Conservation (phyloP, 2,797 vertebrate species). For the Bucorvus abyssinicus region DNA sequence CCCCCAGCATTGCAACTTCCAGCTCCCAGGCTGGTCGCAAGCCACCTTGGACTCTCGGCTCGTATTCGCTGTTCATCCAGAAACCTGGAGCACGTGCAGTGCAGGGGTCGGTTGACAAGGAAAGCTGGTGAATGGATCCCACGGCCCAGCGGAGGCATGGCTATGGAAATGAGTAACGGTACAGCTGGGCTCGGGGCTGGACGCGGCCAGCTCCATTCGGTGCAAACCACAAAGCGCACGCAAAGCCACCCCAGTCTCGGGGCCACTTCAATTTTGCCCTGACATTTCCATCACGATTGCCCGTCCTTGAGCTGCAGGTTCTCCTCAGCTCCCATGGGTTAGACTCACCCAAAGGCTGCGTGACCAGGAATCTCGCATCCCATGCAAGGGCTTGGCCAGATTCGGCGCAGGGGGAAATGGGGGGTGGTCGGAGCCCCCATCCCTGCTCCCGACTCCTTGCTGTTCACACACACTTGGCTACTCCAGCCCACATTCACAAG, state of each 20-base stretch:
- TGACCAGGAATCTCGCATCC: background rate
- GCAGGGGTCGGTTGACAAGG: background rate
- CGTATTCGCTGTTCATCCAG: background rate
- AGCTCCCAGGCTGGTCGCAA: background rate
- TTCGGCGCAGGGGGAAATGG: fast-evolving
- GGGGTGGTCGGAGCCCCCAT: background rate
- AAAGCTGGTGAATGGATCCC: background rate
- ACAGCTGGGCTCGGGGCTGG: slow-evolving; percentile 8
- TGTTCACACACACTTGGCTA: background rate
- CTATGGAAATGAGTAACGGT: slow-evolving; percentile 27
- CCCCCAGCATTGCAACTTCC: background rate
- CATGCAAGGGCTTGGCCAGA: fast-evolving
- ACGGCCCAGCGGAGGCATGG: slow-evolving; percentile 7
- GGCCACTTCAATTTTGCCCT: too few relatives aligned
- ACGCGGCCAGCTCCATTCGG: background rate
- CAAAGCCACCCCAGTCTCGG: background rate
- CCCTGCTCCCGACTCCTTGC: background rate
- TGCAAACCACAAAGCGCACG: background rate
- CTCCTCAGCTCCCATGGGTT: background rate
- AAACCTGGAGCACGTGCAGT: slow-evolving; percentile 51
- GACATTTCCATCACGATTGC: background rate
- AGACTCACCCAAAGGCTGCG: background rate
- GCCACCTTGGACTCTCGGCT: background rate
- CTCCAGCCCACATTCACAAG: background rate
- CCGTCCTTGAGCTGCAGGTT: background rate